These are phyloP conservation scores for Cephus nigrinus DNA, from an alignment of 2,888 invertebrate genomes.

Conservation along the genomic window DNA sequence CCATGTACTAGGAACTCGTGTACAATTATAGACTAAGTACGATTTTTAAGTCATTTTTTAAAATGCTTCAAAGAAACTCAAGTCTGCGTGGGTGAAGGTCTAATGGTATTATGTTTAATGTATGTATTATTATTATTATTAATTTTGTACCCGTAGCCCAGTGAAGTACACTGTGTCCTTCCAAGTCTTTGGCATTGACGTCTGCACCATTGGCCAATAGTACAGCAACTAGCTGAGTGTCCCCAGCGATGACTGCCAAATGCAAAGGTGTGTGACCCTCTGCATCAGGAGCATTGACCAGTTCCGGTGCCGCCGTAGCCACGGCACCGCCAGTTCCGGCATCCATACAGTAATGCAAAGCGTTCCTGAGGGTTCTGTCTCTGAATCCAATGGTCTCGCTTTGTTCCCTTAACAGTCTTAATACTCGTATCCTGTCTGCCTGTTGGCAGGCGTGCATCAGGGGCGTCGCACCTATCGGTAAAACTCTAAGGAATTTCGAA, in stretches of 20 bases:
- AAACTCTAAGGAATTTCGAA: constrained; percentile 44
- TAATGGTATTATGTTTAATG: neutral
- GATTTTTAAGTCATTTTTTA: neutral
- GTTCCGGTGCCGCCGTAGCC: constrained; percentile 86
- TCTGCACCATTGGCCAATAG: constrained; percentile 90
- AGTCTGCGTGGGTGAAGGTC: neutral
- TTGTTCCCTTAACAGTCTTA: constrained; percentile 79
- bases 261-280: constrained; percentile 97
- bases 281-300: constrained; percentile 87
- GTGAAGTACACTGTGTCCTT: constrained; percentile 95
- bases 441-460: constrained; percentile 95
- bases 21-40: neutral
- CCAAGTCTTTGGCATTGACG: constrained; percentile 90
- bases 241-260: constrained; percentile 94
- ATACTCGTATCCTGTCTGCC: constrained; percentile 81
- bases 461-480: constrained; percentile 77
- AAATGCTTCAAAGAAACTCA: neutral
- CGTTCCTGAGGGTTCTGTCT: constrained; percentile 86
- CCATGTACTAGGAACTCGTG: neutral
- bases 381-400: constrained; percentile 75
- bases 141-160: constrained; percentile 90
- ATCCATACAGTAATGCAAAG: constrained; percentile 93
- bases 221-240: constrained; percentile 85
- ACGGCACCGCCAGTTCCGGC: constrained; percentile 72
- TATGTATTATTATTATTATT: neutral